A percentile compares a stretch with the other conserved stretches of the same genome.
Conservation (phyloP, 2,113 vertebrate genomes). For the Zapornia atra region DNA sequence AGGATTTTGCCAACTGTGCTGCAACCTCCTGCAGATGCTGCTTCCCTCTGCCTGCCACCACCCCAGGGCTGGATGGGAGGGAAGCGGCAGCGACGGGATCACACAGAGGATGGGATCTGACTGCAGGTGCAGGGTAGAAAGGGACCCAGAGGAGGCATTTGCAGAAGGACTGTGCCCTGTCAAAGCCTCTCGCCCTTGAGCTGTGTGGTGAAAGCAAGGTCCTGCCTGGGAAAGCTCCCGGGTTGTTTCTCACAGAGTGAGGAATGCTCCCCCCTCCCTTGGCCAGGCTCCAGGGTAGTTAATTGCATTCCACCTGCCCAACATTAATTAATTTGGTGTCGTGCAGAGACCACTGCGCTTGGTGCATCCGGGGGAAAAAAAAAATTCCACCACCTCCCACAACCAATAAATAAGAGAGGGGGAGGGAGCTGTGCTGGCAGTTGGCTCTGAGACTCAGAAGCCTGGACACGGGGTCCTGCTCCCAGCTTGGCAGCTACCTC, state of each 20-base stretch:
- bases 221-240: neutral
- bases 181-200: neutral
- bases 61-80: fast-evolving
- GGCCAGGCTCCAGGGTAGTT: slow-evolving; percentile 45
- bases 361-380: neutral
- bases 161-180: neutral
- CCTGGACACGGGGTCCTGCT: fast-evolving
- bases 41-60: neutral
- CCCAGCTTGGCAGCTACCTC: neutral
- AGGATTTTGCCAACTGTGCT: slow-evolving; percentile 17
- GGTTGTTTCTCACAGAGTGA: neutral
- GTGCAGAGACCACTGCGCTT: neutral
- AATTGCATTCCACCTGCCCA: slow-evolving; percentile 56
- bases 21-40: slow-evolving; percentile 4
- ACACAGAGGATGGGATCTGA: fast-evolving
- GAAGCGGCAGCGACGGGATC: neutral
- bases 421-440: neutral
- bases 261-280: slow-evolving; percentile 13
- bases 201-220: fast-evolving
- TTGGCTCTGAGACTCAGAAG: neutral
- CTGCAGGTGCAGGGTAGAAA: neutral
- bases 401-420: neutral
- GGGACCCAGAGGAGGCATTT: neutral
- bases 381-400: neutral
- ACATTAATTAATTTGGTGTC: slow-evolving; percentile 60